Conservation (phyloP, 2,888 invertebrate genomes). For the Criorhina ranunculi region DNA sequence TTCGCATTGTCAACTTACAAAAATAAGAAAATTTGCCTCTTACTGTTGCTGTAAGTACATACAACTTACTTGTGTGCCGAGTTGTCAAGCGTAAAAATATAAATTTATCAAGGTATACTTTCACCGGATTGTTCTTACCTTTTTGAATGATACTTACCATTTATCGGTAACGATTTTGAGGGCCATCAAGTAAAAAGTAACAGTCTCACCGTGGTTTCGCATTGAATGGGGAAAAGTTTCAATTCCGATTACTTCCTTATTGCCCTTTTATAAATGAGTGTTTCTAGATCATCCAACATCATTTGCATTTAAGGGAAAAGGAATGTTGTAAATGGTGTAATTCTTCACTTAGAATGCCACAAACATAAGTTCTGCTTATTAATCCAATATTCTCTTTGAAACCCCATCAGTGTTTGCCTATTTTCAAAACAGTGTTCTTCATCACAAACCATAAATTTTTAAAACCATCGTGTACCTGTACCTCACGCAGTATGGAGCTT, state of each 20-base stretch:
- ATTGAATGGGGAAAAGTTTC: not conserved
- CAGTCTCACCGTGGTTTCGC: not conserved
- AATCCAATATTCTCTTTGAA: no score
- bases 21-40: slow-evolving; percentile 29
- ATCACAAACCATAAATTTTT: no score
- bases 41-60: slow-evolving; percentile 15
- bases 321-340: no score
- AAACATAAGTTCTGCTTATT: no score
- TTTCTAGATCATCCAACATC: no score
- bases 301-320: no score
- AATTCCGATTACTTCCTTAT: not conserved
- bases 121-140: slow-evolving; percentile 15
- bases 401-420: no score
- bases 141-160: slow-evolving; percentile 3
- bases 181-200: not conserved
- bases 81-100: slow-evolving; percentile 14
- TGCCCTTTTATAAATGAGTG: not conserved
- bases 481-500: no score
- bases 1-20: slow-evolving; percentile 37
- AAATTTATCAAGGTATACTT: slow-evolving; percentile 1
- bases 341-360: no score
- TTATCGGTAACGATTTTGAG: slow-evolving; percentile 17
- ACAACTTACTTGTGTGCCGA: slow-evolving; percentile 19
- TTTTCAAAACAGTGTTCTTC: no score
- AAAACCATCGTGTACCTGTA: no score